phyloP scores from a whole-genome alignment of 2,113 vertebrate genomes.

The Acanthisitta chloris region DNA sequence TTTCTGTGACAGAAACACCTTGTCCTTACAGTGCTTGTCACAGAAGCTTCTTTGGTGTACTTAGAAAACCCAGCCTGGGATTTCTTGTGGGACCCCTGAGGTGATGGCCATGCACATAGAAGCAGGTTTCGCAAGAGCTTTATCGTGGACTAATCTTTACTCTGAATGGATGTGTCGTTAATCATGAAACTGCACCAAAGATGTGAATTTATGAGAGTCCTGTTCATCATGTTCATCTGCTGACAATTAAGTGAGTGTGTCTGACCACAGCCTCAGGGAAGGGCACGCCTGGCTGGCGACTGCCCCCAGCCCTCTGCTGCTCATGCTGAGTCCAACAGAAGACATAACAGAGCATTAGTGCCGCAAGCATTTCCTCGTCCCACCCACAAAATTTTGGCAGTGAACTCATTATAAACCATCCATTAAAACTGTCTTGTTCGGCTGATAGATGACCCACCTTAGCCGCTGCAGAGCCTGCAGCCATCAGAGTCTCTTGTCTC shows the following conservation, averaged over 20 bases:
- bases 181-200: neutral
- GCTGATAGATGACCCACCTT: constrained; percentile 1
- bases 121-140: neutral
- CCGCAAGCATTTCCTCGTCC: neutral
- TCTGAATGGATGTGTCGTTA: neutral
- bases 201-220: neutral
- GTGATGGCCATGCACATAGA: rapidly evolving
- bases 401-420: neutral
- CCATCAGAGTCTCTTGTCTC: neutral
- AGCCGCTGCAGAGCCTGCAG: neutral
- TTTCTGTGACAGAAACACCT: neutral
- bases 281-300: neutral
- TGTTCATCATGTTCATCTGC: neutral
- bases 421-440: neutral
- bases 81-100: neutral
- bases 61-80: neutral
- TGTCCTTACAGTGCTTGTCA: neutral
- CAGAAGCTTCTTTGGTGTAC: neutral
- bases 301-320: neutral
- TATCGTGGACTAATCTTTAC: neutral
- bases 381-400: neutral
- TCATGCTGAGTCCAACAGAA: neutral
- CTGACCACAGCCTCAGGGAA: neutral
- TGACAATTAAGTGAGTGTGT: neutral
- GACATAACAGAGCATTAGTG: neutral